These are phyloP conservation scores for Calosoma granatense DNA, from an alignment of 1,140 invertebrate species.

Conservation along the genomic window DNA sequence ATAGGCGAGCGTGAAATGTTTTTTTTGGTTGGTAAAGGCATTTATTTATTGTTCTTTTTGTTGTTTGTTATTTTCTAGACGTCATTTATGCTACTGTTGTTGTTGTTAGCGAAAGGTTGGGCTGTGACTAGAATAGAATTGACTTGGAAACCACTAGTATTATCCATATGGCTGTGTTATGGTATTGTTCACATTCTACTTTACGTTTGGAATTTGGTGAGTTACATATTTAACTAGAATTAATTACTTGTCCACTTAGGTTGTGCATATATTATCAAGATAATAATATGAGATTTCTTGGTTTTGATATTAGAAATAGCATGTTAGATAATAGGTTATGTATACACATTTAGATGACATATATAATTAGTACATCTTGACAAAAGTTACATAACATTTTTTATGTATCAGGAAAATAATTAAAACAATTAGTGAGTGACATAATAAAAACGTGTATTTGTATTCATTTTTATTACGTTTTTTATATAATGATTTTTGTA, in stretches of 20 bases:
- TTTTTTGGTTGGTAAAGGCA: background rate
- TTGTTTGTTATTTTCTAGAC: conserved; percentile 50
- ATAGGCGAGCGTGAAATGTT: conserved; percentile 11
- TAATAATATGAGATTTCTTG: background rate
- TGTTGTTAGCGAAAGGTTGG: conserved; percentile 94
- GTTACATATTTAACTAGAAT: conserved; percentile 23
- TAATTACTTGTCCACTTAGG: background rate
- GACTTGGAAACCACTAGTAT: conserved; percentile 73
- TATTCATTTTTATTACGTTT: too few relatives aligned
- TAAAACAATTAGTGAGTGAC: too few relatives aligned
- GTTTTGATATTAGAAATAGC: too few relatives aligned
- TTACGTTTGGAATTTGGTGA: conserved; percentile 94
- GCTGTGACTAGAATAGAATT: conserved; percentile 85
- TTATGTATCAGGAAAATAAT: too few relatives aligned
- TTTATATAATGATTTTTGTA: too few relatives aligned
- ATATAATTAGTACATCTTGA: too few relatives aligned
- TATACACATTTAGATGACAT: too few relatives aligned
- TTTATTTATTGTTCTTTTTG: background rate
- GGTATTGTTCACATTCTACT: conserved; percentile 82
- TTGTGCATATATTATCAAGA: conserved; percentile 10
- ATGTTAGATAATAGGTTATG: too few relatives aligned
- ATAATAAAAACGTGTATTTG: too few relatives aligned
- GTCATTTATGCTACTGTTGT: conserved; percentile 86
- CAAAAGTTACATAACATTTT: too few relatives aligned
- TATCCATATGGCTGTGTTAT: conserved; percentile 86